Percentiles rank a stretch among this genome's conserved stretches.
These are phyloP conservation scores for Chloropsis cyanopogon DNA, from an alignment of 2,113 vertebrate species.

Conservation along the genomic window DNA sequence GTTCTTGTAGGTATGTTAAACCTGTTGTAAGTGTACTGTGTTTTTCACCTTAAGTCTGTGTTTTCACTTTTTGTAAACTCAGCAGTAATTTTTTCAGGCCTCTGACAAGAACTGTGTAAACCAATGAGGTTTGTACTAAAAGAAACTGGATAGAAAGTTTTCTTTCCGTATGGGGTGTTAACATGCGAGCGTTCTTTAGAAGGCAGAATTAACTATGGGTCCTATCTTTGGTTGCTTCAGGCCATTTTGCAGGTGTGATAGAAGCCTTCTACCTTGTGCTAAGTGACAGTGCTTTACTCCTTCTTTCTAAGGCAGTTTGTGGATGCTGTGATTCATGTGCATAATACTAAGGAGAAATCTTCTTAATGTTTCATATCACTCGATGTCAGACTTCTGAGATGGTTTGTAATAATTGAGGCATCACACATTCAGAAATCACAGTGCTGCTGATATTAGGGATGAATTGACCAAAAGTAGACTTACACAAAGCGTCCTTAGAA, in stretches of 20 bases:
- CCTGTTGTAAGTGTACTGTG: background rate
- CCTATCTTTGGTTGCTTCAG: background rate
- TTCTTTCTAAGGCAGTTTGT: conserved; percentile 11
- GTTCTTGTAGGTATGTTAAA: background rate
- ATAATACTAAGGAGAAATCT: background rate
- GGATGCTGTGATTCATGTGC: background rate
- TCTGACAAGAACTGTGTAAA: background rate
- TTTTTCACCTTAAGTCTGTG: background rate
- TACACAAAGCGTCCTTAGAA: background rate
- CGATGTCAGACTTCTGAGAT: background rate
- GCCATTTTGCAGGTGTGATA: background rate
- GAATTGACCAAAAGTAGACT: background rate
- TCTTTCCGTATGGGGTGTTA: background rate
- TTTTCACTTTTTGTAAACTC: background rate
- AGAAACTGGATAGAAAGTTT: background rate
- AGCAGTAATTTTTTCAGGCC: background rate
- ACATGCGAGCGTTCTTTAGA: background rate
- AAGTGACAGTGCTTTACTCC: background rate
- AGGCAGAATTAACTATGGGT: background rate
- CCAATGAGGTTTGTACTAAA: background rate
- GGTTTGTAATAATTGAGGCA: background rate
- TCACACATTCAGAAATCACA: background rate
- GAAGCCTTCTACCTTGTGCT: background rate
- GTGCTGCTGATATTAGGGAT: background rate
- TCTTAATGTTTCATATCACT: background rate